A percentile compares a stretch with the other conserved stretches of the same genome.
These are phyloP conservation scores for Monodelphis domestica DNA, from an alignment of 2,797 vertebrate species.

Conservation along the genomic window DNA sequence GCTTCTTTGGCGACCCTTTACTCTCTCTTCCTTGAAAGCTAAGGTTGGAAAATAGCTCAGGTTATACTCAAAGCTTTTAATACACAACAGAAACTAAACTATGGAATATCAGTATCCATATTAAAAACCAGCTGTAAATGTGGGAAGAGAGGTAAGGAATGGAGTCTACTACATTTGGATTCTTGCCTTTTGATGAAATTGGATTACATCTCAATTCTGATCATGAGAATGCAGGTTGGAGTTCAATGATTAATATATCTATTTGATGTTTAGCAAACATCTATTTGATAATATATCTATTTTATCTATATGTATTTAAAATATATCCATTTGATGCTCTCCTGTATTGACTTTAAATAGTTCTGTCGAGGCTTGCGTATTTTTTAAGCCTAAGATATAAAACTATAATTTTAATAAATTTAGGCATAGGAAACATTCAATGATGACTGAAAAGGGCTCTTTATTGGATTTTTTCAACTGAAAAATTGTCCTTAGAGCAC, in stretches of 20 bases:
- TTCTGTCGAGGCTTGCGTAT: background rate
- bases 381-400: background rate
- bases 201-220: conserved; percentile 15
- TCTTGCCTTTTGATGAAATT: background rate
- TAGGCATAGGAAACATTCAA: background rate
- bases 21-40: conserved; percentile 93
- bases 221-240: conserved; percentile 35
- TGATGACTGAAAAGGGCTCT: background rate
- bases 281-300: background rate
- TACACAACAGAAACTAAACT: background rate
- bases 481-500: background rate
- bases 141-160: accelerated
- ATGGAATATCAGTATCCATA: background rate
- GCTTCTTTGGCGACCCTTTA: conserved; percentile 92
- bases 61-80: background rate
- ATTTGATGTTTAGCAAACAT: conserved; percentile 24
- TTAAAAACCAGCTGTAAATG: accelerated
- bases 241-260: conserved; percentile 8
- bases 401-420: background rate
- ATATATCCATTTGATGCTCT: background rate
- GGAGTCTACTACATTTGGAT: accelerated
- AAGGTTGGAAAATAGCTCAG: background rate
- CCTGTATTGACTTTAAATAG: background rate
- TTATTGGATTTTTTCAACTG: background rate
- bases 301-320: background rate